Percentiles rank a stretch among this genome's conserved stretches.
These are phyloP conservation scores for Sturmia bella DNA, from an alignment of 2,888 invertebrate genomes.

Conservation along the genomic window DNA sequence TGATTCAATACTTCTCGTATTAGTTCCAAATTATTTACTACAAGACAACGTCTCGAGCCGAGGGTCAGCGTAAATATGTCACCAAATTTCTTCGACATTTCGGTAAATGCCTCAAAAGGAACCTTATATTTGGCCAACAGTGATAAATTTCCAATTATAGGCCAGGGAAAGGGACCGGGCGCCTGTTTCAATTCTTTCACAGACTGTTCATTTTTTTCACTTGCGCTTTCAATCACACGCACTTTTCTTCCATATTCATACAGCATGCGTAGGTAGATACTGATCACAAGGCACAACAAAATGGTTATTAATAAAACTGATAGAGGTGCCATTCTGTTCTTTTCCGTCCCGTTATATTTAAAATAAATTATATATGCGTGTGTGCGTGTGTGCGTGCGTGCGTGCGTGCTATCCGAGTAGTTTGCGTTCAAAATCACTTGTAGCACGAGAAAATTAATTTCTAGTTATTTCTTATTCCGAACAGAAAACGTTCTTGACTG, in stretches of 20 bases:
- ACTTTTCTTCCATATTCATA: slow-evolving; percentile 65
- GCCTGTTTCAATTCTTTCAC: slow-evolving; percentile 79
- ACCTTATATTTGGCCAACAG: slow-evolving; percentile 85
- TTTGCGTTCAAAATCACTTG: slow-evolving; percentile 8
- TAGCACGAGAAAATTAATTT: background rate
- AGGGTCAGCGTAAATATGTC: slow-evolving; percentile 87
- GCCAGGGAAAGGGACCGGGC: slow-evolving; percentile 87
- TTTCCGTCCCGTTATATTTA: background rate
- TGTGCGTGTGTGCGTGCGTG: no score
- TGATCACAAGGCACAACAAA: slow-evolving; percentile 39
- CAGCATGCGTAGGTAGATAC: slow-evolving; percentile 54
- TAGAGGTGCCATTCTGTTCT: slow-evolving; percentile 22
- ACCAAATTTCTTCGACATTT: slow-evolving; percentile 86
- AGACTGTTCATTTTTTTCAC: background rate
- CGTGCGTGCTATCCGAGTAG: background rate
- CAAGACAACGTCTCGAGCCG: slow-evolving; percentile 87
- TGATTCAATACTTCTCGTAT: slow-evolving; percentile 89
- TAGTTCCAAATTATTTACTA: slow-evolving; percentile 87
- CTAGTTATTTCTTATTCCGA: background rate
- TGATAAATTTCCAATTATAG: slow-evolving; percentile 87
- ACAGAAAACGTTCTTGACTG: slow-evolving; percentile 72
- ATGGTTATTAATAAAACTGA: slow-evolving; percentile 29
- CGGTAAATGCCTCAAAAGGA: slow-evolving; percentile 88
- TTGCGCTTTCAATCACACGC: slow-evolving; percentile 31
- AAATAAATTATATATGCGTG: background rate